Percentiles rank a stretch among this genome's conserved stretches.
Evolutionary conservation across 2,113 vertebrate genomes (phyloP).

Genomic region (Bungarus multicinctus): DNA sequence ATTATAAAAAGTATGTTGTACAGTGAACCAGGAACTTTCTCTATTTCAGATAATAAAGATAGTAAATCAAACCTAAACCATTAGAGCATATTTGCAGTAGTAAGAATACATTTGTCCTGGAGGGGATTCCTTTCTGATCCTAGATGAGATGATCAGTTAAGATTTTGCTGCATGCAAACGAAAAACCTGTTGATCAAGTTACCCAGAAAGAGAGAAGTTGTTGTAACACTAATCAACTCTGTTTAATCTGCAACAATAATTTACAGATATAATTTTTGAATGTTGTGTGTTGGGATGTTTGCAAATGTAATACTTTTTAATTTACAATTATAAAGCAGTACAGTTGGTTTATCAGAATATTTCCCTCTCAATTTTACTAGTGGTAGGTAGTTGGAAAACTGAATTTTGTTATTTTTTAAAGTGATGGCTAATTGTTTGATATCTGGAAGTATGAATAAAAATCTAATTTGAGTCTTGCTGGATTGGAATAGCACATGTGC

Average conservation of each 20-base stretch:
- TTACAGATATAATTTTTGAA: neutral
- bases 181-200: constrained; percentile 24
- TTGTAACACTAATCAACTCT: neutral
- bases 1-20: neutral
- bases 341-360: neutral
- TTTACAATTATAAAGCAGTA: neutral
- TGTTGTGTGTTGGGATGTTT: neutral
- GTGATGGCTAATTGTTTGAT: neutral
- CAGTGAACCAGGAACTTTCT: neutral
- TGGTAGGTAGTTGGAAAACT: neutral
- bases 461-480: neutral
- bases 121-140: constrained; percentile 10
- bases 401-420: neutral
- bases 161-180: neutral
- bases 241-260: neutral
- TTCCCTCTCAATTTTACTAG: neutral
- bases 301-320: neutral
- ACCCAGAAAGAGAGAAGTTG: neutral
- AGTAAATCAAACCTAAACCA: neutral
- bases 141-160: neutral
- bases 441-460: neutral
- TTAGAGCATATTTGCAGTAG: neutral
- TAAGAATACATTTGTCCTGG: neutral
- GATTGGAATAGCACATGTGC: neutral
- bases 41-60: neutral